A percentile compares a stretch with the other conserved stretches of the same genome.
Conservation (phyloP, 37 sponge, comb jelly and placozoan genomes). For the Haliclona indistincta region DNA sequence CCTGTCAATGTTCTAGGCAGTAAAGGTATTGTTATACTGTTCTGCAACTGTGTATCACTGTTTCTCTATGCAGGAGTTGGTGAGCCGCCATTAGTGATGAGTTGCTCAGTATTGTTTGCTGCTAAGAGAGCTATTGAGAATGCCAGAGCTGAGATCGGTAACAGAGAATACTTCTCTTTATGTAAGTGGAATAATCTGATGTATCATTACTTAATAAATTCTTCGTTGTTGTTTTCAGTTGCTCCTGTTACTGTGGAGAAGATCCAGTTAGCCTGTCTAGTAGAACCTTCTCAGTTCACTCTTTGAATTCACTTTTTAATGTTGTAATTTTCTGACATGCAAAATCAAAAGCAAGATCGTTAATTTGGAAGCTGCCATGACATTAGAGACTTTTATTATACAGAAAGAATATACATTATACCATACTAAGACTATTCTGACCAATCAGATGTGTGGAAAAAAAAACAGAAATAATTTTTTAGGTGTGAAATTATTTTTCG, state of each 20-base stretch:
- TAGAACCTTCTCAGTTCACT: conserved; percentile 51
- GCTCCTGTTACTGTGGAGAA: conserved; percentile 82
- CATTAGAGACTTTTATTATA: no score
- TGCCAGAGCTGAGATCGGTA: conserved; percentile 48
- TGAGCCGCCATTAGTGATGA: conserved; percentile 78
- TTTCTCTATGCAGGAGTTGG: conserved; percentile 53
- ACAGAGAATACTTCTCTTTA: conserved; percentile 19
- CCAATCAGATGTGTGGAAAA: no score
- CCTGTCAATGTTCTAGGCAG: conserved; percentile 69
- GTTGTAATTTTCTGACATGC: no score
- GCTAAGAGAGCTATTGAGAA: conserved; percentile 67
- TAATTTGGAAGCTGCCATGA: no score
- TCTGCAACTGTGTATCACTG: no score
- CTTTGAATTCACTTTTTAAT: no score
- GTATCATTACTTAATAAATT: not conserved
- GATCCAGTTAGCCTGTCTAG: conserved; percentile 58
- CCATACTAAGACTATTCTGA: no score
- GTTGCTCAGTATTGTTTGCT: conserved; percentile 74
- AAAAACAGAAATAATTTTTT: no score
- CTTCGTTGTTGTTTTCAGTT: no score
- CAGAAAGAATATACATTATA: no score
- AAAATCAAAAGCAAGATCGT: no score
- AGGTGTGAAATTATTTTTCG: no score
- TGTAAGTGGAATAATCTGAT: conserved; percentile 18
- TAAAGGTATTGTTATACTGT: conserved; percentile 52